Evolutionary conservation across 1,140 invertebrate species (phyloP).

Genomic region (Trichomalopsis sarcophagae): DNA sequence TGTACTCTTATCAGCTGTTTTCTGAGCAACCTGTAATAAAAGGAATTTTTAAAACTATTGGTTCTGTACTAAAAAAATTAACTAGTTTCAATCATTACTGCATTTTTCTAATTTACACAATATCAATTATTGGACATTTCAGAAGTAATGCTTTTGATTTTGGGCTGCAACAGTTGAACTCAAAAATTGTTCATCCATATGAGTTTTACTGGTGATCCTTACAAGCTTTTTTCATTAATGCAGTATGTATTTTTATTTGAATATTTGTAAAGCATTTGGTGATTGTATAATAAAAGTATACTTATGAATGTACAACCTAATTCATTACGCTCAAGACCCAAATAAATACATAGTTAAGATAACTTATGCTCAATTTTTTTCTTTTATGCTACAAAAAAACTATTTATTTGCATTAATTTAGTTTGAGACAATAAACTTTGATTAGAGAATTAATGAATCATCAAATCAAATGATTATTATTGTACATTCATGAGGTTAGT

Average conservation of each 20-base stretch:
- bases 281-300: background rate
- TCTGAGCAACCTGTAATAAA: constrained; percentile 68
- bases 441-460: background rate
- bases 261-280: constrained; percentile 20
- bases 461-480: background rate
- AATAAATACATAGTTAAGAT: background rate
- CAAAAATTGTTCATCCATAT: constrained; percentile 42
- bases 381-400: too few species aligned
- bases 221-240: constrained; percentile 36
- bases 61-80: constrained; percentile 1
- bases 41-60: constrained; percentile 52
- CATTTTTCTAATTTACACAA: constrained; percentile 38
- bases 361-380: too few species aligned
- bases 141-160: constrained; percentile 42
- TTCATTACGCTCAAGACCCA: too few species aligned
- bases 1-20: constrained; percentile 67
- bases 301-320: constrained; percentile 8
- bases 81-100: constrained; percentile 45
- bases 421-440: too few species aligned
- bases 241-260: constrained; percentile 28
- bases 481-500: background rate
- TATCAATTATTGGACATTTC: constrained; percentile 31
- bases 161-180: constrained; percentile 48
- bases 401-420: too few species aligned
- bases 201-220: constrained; percentile 8